Evolutionary conservation across 2,113 vertebrate genomes (phyloP).

Genomic region (Phyllostomus discolor): DNA sequence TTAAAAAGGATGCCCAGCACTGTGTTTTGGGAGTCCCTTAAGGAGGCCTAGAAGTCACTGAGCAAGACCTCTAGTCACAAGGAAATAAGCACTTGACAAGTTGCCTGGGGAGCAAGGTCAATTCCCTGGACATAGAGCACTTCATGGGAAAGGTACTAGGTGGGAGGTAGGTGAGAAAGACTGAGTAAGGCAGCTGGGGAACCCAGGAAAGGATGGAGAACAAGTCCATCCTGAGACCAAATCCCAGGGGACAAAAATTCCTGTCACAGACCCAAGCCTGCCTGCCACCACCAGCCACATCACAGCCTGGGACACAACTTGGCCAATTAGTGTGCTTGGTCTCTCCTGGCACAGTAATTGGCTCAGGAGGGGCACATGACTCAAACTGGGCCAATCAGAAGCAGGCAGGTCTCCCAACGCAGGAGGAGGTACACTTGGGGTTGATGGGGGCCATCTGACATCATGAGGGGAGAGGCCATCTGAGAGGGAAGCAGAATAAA

Average conservation of each 20-base stretch:
- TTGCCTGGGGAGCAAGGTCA: not conserved
- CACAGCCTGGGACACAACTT: not conserved
- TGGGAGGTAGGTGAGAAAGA: not conserved
- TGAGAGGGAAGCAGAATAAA: not conserved
- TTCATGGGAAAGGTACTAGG: not conserved
- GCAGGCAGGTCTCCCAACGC: not conserved
- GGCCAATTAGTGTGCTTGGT: rapidly evolving
- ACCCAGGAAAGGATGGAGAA: not conserved
- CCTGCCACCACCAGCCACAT: not conserved
- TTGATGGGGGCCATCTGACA: not conserved
- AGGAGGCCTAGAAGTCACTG: not conserved
- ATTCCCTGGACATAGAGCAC: not conserved
- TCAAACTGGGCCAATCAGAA: not conserved
- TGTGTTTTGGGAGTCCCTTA: not conserved
- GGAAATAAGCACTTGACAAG: not conserved
- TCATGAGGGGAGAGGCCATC: not conserved
- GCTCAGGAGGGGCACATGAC: not conserved
- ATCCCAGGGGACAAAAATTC: rapidly evolving
- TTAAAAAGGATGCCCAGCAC: not conserved
- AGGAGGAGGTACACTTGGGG: no score
- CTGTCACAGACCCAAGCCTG: no score
- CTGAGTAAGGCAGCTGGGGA: not conserved
- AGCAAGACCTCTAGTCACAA: not conserved
- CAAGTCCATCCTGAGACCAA: not conserved
- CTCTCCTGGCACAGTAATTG: not conserved